Evolutionary conservation across 2,113 vertebrate species (phyloP).

Genomic region (Glareola pratincola): DNA sequence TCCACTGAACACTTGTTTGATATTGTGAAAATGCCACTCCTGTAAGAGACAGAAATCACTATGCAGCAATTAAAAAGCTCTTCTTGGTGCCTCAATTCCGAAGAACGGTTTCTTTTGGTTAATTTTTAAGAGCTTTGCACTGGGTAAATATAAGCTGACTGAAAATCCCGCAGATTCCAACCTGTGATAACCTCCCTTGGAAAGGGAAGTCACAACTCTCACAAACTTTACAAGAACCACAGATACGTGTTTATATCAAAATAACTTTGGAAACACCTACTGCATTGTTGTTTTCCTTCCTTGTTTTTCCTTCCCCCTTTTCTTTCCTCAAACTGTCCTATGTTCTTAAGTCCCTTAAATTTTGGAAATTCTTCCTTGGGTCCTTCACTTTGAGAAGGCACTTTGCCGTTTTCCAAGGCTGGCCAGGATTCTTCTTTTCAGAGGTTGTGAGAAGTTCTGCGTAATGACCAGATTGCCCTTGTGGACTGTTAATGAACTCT

Average conservation of each 20-base stretch:
- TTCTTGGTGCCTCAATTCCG: constrained; percentile 55
- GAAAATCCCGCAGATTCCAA: neutral
- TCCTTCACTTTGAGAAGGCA: neutral
- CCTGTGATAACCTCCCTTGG: neutral
- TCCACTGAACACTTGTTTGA: constrained; percentile 3
- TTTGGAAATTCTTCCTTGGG: neutral
- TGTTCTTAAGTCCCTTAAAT: neutral
- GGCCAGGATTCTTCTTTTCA: neutral
- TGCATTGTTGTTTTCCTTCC: neutral
- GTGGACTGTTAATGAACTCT: neutral
- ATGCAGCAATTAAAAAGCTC: constrained; percentile 67
- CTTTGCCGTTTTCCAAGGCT: neutral
- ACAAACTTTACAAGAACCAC: neutral
- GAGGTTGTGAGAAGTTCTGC: neutral
- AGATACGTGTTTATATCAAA: neutral
- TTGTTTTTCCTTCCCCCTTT: neutral
- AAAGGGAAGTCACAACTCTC: neutral
- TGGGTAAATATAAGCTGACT: neutral
- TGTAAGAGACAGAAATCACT: constrained; percentile 58
- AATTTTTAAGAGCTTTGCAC: constrained; percentile 15
- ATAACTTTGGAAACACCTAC: neutral
- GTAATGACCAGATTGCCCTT: neutral
- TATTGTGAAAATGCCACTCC: constrained; percentile 25
- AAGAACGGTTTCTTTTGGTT: constrained; percentile 50
- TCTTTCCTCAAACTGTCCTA: neutral